Conservation (phyloP, 2,797 vertebrate genomes). For the Alauda arvensis region DNA sequence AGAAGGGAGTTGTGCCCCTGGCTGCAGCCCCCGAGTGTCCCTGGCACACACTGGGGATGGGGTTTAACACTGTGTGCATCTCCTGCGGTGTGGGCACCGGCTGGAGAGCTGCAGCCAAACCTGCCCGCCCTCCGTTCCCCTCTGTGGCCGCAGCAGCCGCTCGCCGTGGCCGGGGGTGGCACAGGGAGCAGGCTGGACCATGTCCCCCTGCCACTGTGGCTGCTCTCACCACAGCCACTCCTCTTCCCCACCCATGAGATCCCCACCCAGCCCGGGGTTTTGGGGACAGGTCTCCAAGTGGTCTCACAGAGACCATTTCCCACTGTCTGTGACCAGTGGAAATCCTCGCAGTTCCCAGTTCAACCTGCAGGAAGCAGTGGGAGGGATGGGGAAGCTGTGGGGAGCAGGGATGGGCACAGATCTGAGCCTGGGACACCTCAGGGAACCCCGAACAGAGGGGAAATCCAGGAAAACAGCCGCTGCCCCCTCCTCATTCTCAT, state of each 20-base stretch:
- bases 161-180: not conserved
- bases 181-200: accelerated
- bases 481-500: not conserved
- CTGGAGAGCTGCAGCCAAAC: not conserved
- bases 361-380: not conserved
- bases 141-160: not conserved
- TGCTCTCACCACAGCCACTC: not conserved
- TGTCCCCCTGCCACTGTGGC: not conserved
- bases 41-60: not conserved
- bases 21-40: not conserved
- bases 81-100: accelerated
- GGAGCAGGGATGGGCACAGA: not conserved
- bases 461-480: not conserved
- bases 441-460: not conserved
- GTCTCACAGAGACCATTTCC: not conserved
- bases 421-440: not conserved
- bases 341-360: not conserved
- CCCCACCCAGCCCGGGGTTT: accelerated
- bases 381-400: not conserved
- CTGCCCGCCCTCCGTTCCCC: not conserved
- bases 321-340: accelerated
- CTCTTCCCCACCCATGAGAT: not conserved
- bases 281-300: not conserved
- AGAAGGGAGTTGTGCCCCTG: not conserved
- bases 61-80: accelerated